These are phyloP conservation scores for Aphidius colemani DNA, from an alignment of 2,888 invertebrate species.

Conservation along the genomic window DNA sequence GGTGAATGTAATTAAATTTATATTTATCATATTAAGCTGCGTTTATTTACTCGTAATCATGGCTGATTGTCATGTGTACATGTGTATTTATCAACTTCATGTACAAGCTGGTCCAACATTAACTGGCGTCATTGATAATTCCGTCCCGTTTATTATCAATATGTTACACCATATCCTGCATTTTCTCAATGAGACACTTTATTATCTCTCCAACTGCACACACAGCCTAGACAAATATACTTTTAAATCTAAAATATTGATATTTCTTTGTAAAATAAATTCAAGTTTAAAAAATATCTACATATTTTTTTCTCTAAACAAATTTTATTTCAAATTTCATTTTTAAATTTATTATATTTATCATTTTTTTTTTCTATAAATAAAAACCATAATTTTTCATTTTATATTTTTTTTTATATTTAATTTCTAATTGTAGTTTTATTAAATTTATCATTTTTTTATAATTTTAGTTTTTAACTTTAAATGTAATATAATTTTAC, in stretches of 20 bases:
- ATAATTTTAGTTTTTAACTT: not conserved
- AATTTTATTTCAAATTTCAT: too few species aligned
- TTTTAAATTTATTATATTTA: too few species aligned
- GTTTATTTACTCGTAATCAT: too few species aligned
- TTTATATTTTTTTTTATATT: not conserved
- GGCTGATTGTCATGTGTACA: not conserved
- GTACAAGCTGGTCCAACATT: not conserved
- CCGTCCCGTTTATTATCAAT: constrained; percentile 38
- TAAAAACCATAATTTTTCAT: not conserved
- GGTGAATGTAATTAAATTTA: not conserved
- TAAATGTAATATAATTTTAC: too few species aligned
- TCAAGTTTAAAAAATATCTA: too few species aligned
- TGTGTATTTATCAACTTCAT: not conserved
- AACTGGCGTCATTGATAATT: constrained; percentile 28
- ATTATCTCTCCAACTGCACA: constrained; percentile 12
- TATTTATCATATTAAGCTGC: too few species aligned
- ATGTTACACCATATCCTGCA: constrained; percentile 39
- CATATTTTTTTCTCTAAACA: too few species aligned
- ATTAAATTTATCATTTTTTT: not conserved
- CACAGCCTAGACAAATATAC: not conserved
- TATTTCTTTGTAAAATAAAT: too few species aligned
- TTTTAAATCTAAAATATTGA: not conserved
- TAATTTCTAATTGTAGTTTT: not conserved
- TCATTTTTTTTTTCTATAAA: not conserved
- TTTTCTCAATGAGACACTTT: not conserved